A percentile compares a stretch with the other conserved stretches of the same genome.
Conservation (phyloP, 2,113 vertebrate species). For the Caretta caretta region DNA sequence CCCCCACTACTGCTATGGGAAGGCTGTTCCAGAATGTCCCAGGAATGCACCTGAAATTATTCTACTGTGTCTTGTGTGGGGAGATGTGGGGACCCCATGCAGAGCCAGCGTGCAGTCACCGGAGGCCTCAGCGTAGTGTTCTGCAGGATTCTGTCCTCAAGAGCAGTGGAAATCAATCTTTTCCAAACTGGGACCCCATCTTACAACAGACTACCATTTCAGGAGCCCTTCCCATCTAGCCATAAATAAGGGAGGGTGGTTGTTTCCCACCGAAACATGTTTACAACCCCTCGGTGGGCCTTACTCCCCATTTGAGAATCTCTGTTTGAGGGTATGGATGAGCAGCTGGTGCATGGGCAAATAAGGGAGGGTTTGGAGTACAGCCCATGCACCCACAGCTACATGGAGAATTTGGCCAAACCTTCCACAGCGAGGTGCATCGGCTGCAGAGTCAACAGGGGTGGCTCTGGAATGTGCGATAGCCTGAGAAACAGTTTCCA, state of each 20-base stretch:
- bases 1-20: not conserved
- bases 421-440: accelerated
- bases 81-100: not conserved
- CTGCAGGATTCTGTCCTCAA: not conserved
- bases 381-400: not conserved
- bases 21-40: not conserved
- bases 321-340: not conserved
- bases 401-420: not conserved
- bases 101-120: not conserved
- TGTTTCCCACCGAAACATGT: not conserved
- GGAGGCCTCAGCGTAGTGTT: not conserved
- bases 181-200: not conserved
- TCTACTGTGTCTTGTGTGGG: not conserved
- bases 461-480: not conserved
- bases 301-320: not conserved
- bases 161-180: not conserved
- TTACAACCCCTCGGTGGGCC: not conserved
- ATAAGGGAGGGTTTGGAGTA: accelerated
- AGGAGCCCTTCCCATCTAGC: not conserved
- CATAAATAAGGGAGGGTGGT: not conserved
- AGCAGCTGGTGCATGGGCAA: not conserved
- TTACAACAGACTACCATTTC: not conserved
- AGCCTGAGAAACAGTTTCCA: not conserved
- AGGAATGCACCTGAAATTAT: not conserved
- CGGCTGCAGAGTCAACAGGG: not conserved